These are phyloP conservation scores for Rhagoletis pomonella DNA, from an alignment of 1,140 invertebrate genomes.

Conservation along the genomic window DNA sequence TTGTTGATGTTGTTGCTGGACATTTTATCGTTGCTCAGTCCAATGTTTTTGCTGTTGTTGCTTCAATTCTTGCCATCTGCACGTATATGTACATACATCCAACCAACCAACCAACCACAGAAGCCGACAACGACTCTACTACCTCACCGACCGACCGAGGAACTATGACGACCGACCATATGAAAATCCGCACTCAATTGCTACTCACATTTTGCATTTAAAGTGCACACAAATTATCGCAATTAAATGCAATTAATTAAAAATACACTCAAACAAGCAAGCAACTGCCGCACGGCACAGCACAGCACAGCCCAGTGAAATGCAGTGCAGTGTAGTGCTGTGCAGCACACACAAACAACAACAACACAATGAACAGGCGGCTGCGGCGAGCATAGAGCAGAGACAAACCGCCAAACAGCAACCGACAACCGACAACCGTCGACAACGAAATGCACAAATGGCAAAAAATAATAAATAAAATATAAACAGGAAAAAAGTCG, in stretches of 20 bases:
- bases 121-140: background rate
- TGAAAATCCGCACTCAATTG: constrained; percentile 50
- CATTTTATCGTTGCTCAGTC: background rate
- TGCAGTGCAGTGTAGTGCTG: too few relatives aligned
- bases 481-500: background rate
- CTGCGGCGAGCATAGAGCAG: background rate
- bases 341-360: too few relatives aligned
- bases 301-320: background rate
- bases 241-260: constrained; percentile 54
- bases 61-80: background rate
- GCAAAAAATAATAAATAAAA: background rate
- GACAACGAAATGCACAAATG: constrained; percentile 40
- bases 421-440: background rate
- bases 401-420: constrained; percentile 48
- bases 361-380: background rate
- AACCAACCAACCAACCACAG: background rate
- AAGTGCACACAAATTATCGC: constrained; percentile 52
- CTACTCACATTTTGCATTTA: constrained; percentile 51
- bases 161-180: background rate
- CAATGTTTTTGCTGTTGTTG: background rate
- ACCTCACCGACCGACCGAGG: background rate
- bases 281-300: background rate
- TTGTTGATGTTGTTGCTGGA: background rate
- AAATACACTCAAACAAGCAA: constrained; percentile 45
- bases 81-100: background rate